Percentiles rank a stretch among this genome's conserved stretches.
These are phyloP conservation scores for Patella vulgata DNA, from an alignment of 1,140 invertebrate species.

Conservation along the genomic window DNA sequence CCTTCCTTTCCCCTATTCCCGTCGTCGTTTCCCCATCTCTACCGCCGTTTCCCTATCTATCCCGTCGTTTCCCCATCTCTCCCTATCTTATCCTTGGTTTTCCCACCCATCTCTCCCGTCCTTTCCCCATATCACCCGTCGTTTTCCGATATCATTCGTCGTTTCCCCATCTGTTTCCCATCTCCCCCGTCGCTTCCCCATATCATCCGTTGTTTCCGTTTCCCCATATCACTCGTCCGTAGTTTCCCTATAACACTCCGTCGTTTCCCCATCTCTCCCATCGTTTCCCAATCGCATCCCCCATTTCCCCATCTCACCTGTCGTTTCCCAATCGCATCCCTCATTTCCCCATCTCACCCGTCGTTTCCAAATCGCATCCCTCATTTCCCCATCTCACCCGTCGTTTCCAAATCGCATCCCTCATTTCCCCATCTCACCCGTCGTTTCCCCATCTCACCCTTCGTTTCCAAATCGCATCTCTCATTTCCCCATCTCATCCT, in stretches of 20 bases:
- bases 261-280: background rate
- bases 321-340: background rate
- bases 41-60: conserved; percentile 1
- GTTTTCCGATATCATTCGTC: background rate
- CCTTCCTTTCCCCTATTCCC: background rate
- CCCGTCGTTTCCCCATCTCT: background rate
- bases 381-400: background rate
- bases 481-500: background rate
- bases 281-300: background rate
- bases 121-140: background rate
- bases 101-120: background rate
- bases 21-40: background rate
- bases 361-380: background rate
- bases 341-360: background rate
- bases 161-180: background rate
- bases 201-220: background rate
- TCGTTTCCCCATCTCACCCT: background rate
- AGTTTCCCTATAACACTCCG: background rate
- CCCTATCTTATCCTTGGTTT: background rate
- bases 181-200: background rate
- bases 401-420: background rate
- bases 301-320: background rate
- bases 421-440: conserved; percentile 5
- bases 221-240: background rate
- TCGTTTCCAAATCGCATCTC: conserved; percentile 7